Percentiles rank a stretch among this genome's conserved stretches.
These are phyloP conservation scores for Phocides pigmalion DNA, from an alignment of 1,140 invertebrate genomes.

Conservation along the genomic window DNA sequence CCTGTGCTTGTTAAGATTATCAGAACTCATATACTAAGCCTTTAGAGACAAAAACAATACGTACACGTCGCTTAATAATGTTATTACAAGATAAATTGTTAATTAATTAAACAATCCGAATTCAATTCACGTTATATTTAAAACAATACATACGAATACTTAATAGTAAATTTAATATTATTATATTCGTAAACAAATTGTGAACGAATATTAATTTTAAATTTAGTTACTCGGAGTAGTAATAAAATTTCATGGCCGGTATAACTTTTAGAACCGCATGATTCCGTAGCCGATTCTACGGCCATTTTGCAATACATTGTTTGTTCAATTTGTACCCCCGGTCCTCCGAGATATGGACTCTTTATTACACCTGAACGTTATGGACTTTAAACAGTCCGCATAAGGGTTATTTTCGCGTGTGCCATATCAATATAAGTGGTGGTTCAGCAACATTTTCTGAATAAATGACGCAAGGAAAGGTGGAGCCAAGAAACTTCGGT, in stretches of 20 bases:
- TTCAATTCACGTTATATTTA: no score
- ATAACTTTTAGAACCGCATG: constrained; percentile 49
- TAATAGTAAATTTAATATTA: no score
- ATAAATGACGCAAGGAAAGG: constrained; percentile 23
- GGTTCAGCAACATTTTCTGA: constrained; percentile 19
- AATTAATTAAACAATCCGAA: no score
- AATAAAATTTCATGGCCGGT: constrained; percentile 3
- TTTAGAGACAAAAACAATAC: no score
- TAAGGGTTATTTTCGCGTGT: constrained; percentile 15
- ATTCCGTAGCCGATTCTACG: constrained; percentile 41
- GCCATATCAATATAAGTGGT: not conserved
- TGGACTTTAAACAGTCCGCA: constrained; percentile 3
- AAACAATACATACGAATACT: no score
- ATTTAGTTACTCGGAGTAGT: not conserved
- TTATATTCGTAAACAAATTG: no score
- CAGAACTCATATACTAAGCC: no score
- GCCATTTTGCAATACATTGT: constrained; percentile 71
- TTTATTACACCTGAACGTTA: constrained; percentile 28
- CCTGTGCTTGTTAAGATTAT: no score
- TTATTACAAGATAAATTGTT: no score
- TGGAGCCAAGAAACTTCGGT: constrained; percentile 4
- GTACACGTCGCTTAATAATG: no score
- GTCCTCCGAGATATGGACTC: constrained; percentile 47
- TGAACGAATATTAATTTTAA: no score
- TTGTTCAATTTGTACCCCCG: constrained; percentile 66